Evolutionary conservation across 2,797 vertebrate species (phyloP), one percentile per base, ranked within the genome.

Genomic region (Lithobates sylvaticus): DNA sequence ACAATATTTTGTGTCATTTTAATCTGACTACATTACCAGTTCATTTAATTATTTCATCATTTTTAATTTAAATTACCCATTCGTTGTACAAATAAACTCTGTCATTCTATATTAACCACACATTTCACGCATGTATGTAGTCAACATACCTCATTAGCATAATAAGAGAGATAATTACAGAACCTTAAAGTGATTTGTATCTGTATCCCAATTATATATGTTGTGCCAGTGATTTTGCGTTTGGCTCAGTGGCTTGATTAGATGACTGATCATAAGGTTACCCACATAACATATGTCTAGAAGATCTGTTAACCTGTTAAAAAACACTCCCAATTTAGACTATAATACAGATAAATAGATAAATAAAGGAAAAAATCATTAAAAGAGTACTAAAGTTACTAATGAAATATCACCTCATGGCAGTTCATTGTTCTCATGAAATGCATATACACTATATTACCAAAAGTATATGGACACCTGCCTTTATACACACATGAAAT

Each of bases 181-280:
- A 26, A 76, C 36, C 26, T 50, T 42, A 47, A 76, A 83, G 42
- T 83, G 61, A 32, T 72, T 72, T 71, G 50, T 81, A 81, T 71
- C 78, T 36, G 78, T 68, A 72, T 69, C 21, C 69, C 42, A 70
- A 80, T 80, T 70, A 70, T 65, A 54, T 80, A 69, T 80, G 67
- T 80, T 80, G 7, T 27, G 29, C 18, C 67, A 7, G 78, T 80
- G 65, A 80, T 80, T 80, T 67, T 80, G 78, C 70, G 50, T 76
- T 69, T 76, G 68, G 64, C 29, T 67, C 39, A 83, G 44, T 76
- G 69, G 58, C 27, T 83, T 65, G 71, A 76, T 69, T 76, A 76
- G 39, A 64, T 84, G 82, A 34, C 65, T n/a, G 71, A 76, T 68
- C 74, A 58, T 69, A 76, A 84, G 74, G 73, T 75, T 76, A 68